A percentile compares a stretch with the other conserved stretches of the same genome.
Evolutionary conservation across 1,140 invertebrate genomes (phyloP).

Genomic region (Globodera ellingtonae): DNA sequence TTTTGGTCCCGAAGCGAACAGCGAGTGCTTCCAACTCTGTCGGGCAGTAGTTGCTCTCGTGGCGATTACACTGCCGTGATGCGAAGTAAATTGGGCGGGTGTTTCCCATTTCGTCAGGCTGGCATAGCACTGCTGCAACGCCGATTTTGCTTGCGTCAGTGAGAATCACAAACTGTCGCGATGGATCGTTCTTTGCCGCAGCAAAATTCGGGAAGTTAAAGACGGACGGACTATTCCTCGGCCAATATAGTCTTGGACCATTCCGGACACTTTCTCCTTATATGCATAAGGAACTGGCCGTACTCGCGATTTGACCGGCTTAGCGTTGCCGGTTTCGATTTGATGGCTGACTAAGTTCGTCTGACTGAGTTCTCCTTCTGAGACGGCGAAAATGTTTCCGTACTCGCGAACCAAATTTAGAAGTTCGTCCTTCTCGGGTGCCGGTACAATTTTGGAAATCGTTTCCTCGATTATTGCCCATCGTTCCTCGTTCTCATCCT

Average conservation of each 20-base stretch:
- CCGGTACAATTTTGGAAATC: no score
- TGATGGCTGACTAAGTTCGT: constrained; percentile 49
- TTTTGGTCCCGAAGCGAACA: background rate
- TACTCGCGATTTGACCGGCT: constrained; percentile 34
- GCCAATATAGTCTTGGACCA: constrained; percentile 11
- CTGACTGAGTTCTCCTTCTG: constrained; percentile 69
- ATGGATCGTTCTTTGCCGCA: background rate
- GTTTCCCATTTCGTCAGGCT: background rate
- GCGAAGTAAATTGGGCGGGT: constrained; percentile 17
- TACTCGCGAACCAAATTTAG: background rate
- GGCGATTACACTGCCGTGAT: constrained; percentile 7
- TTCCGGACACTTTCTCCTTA: background rate
- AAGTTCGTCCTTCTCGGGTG: background rate
- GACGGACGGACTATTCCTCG: constrained; percentile 29
- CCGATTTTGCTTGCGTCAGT: constrained; percentile 23
- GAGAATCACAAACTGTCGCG: background rate
- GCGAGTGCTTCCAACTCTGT: background rate
- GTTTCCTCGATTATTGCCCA: no score
- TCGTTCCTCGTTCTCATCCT: no score
- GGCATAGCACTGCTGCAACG: constrained; percentile 1
- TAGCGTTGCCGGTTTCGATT: constrained; percentile 54
- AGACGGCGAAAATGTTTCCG: constrained; percentile 65
- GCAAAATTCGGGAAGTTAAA: constrained; percentile 6
- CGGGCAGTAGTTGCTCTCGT: background rate
- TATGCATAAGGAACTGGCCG: constrained; percentile 10